Conservation (phyloP, 2,888 invertebrate genomes). For the Galeopsomyia nigrocyanea region DNA sequence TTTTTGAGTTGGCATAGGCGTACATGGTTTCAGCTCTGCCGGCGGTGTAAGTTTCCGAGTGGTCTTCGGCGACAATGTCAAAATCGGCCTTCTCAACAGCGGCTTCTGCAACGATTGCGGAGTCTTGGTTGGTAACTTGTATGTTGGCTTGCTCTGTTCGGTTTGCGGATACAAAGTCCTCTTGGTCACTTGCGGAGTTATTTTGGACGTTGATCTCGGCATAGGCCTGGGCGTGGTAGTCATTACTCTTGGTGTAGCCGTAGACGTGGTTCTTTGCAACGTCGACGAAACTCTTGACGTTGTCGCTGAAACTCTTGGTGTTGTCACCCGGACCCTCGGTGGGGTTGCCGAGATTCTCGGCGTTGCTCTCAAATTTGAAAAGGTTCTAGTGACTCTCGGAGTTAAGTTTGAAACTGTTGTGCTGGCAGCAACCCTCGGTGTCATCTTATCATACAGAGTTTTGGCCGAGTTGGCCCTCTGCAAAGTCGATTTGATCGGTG, state of each 20-base stretch:
- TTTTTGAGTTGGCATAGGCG: neutral
- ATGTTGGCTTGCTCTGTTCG: neutral
- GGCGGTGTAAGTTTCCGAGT: conserved; percentile 4
- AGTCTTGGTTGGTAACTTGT: conserved; percentile 9
- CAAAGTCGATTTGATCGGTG: too few species aligned
- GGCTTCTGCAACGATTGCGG: neutral
- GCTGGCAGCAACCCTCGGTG: conserved; percentile 6
- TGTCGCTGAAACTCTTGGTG: neutral
- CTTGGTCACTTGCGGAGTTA: neutral
- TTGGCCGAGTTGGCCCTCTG: neutral
- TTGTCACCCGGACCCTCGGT: neutral
- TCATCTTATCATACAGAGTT: conserved; percentile 1
- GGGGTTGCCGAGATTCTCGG: neutral
- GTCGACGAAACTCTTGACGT: neutral
- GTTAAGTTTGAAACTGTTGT: neutral
- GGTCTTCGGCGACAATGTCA: neutral
- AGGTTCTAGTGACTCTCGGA: conserved; percentile 13
- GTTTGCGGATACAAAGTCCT: neutral
- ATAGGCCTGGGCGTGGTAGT: neutral
- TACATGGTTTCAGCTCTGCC: neutral
- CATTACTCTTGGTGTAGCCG: neutral
- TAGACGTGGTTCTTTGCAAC: conserved; percentile 2
- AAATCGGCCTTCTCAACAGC: neutral
- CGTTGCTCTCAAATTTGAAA: neutral
- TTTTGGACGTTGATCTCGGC: neutral